Conservation (phyloP, 2,888 invertebrate species). For the Portevinia maculata region DNA sequence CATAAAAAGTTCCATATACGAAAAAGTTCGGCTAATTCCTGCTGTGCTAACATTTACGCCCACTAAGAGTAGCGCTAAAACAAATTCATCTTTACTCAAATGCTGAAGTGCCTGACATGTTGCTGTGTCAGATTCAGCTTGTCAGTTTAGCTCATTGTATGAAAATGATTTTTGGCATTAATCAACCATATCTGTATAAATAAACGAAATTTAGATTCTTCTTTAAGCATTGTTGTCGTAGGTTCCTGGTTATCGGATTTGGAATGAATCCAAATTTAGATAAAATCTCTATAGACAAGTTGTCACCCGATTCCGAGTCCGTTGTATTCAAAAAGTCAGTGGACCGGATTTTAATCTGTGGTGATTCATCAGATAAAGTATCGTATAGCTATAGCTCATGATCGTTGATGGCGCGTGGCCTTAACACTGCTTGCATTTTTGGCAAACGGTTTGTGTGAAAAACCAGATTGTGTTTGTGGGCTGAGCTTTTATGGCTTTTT, state of each 20-base stretch:
- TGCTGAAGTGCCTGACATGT: constrained; percentile 20
- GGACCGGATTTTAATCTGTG: constrained; percentile 41
- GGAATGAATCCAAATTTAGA: background rate
- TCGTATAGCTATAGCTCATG: background rate
- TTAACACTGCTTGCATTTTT: constrained; percentile 30
- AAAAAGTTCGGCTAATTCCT: constrained; percentile 3
- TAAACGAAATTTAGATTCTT: constrained; percentile 17
- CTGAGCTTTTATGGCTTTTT: background rate
- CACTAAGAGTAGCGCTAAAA: constrained; percentile 17
- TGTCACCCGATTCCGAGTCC: constrained; percentile 27
- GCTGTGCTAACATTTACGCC: constrained; percentile 22
- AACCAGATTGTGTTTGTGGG: constrained; percentile 26
- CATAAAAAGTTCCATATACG: constrained; percentile 1
- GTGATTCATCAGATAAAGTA: constrained; percentile 5
- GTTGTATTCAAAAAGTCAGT: constrained; percentile 30
- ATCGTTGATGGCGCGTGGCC: constrained; percentile 29
- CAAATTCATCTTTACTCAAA: constrained; percentile 3
- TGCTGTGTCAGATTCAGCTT: constrained; percentile 12
- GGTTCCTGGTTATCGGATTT: constrained; percentile 16
- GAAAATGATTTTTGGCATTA: constrained; percentile 15
- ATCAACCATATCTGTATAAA: background rate
- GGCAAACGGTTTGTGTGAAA: constrained; percentile 4
- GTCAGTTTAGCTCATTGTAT: constrained; percentile 35
- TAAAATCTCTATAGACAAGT: constrained; percentile 6
- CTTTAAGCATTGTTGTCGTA: constrained; percentile 13